These are phyloP conservation scores for Papilio polytes DNA, from an alignment of 1,140 invertebrate species.

Conservation along the genomic window DNA sequence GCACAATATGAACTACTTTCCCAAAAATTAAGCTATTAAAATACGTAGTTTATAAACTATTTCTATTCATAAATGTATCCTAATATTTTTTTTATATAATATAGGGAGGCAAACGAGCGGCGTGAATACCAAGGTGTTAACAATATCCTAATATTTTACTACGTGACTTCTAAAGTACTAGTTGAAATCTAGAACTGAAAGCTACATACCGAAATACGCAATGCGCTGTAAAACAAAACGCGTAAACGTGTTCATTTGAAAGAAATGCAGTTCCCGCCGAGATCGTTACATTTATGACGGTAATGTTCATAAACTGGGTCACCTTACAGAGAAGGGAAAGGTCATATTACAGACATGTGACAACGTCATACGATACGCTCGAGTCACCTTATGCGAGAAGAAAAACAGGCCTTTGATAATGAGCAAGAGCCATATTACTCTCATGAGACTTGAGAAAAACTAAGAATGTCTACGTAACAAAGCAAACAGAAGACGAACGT, in stretches of 20 bases:
- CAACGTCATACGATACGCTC: slow-evolving; percentile 39
- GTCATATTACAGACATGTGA: slow-evolving; percentile 37
- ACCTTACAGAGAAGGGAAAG: slow-evolving; percentile 29
- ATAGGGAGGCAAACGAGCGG: too few relatives aligned
- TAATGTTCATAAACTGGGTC: slow-evolving; percentile 39
- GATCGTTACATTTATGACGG: slow-evolving; percentile 31
- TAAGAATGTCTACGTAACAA: slow-evolving; percentile 34
- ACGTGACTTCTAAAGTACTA: neutral
- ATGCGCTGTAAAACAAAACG: slow-evolving; percentile 17
- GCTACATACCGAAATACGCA: neutral
- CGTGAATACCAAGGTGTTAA: too few relatives aligned
- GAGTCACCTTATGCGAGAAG: slow-evolving; percentile 39
- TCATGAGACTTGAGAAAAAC: slow-evolving; percentile 37
- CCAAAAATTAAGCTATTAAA: too few relatives aligned
- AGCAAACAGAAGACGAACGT: slow-evolving; percentile 37
- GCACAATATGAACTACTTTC: too few relatives aligned
- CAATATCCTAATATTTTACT: too few relatives aligned
- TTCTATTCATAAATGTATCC: too few relatives aligned
- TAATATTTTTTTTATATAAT: too few relatives aligned
- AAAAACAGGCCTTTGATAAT: slow-evolving; percentile 38
- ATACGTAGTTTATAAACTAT: too few relatives aligned
- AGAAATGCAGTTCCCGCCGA: slow-evolving; percentile 9
- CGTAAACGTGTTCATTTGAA: slow-evolving; percentile 31
- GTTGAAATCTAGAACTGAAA: neutral
- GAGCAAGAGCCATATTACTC: slow-evolving; percentile 35